Conservation (phyloP, 1,140 invertebrate genomes). For the Diachasmimorpha longicaudata region DNA sequence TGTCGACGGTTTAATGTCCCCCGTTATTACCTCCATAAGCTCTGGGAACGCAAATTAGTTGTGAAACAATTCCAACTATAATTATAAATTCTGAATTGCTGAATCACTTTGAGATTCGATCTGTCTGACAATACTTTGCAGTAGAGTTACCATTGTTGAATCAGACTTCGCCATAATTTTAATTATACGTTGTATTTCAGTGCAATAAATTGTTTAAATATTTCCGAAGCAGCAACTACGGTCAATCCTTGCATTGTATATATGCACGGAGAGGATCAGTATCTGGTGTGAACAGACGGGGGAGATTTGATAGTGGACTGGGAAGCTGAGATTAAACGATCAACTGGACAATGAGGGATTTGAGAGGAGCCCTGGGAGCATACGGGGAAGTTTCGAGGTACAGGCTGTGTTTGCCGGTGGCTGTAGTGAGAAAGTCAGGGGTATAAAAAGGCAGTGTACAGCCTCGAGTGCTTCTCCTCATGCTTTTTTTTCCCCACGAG, state of each 20-base stretch:
- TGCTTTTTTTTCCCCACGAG: neutral
- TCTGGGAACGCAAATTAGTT: neutral
- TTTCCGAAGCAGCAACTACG: no score
- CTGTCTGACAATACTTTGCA: no score
- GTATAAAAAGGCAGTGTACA: neutral
- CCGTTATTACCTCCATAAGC: neutral
- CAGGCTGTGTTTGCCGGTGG: neutral
- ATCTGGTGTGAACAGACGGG: neutral
- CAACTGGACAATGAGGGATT: conserved; percentile 3
- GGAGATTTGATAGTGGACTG: neutral
- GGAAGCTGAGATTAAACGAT: neutral
- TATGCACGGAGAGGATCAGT: neutral
- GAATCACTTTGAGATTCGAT: no score
- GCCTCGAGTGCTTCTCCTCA: neutral
- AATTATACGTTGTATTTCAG: no score
- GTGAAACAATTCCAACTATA: neutral
- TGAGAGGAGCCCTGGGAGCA: neutral
- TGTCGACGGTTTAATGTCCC: neutral
- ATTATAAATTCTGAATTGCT: no score
- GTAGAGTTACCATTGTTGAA: neutral
- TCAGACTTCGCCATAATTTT: no score
- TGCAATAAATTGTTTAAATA: no score
- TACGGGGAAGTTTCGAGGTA: neutral
- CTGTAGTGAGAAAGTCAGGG: neutral
- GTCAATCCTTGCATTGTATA: no score